Evolutionary conservation across 1,140 invertebrate genomes (phyloP).

Genomic region (Neodiprion pinetum): DNA sequence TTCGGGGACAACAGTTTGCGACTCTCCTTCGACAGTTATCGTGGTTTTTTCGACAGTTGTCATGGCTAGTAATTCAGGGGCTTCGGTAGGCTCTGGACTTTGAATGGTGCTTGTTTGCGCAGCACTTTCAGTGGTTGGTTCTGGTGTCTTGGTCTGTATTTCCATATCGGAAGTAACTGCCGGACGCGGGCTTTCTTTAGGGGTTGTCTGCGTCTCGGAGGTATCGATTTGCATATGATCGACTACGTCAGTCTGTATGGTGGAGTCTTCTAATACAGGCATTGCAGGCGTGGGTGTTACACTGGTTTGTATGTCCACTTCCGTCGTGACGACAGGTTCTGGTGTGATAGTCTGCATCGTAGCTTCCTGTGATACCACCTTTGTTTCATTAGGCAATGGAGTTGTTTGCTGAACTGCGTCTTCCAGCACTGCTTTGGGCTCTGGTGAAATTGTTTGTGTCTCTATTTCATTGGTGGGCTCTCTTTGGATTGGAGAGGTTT

Average conservation of each 20-base stretch:
- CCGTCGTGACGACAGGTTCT: slow-evolving; percentile 26
- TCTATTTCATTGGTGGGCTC: slow-evolving; percentile 36
- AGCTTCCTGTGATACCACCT: not conserved
- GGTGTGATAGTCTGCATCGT: slow-evolving; percentile 31
- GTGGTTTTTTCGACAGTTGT: slow-evolving; percentile 38
- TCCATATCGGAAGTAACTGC: slow-evolving; percentile 32
- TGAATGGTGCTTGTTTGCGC: slow-evolving; percentile 30
- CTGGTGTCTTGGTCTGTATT: slow-evolving; percentile 28
- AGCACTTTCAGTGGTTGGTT: slow-evolving; percentile 20
- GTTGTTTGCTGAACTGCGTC: slow-evolving; percentile 42
- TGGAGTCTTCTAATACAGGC: slow-evolving; percentile 22
- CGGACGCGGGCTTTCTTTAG: slow-evolving; percentile 30
- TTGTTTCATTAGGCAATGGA: slow-evolving; percentile 20
- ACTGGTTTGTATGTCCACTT: slow-evolving; percentile 34
- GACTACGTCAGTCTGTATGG: slow-evolving; percentile 30
- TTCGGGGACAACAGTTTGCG: slow-evolving; percentile 40
- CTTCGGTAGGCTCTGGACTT: slow-evolving; percentile 39
- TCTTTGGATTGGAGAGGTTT: slow-evolving; percentile 29
- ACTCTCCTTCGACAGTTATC: slow-evolving; percentile 34
- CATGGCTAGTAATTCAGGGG: slow-evolving; percentile 40
- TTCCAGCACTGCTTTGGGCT: slow-evolving; percentile 19
- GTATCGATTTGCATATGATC: slow-evolving; percentile 18
- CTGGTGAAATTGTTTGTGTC: slow-evolving; percentile 42
- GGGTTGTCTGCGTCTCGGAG: slow-evolving; percentile 41
- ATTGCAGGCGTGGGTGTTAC: slow-evolving; percentile 17